Evolutionary conservation across 2,888 invertebrate genomes (phyloP), one percentile per base, ranked within the genome.

Genomic region (Heliconius aoede): DNA sequence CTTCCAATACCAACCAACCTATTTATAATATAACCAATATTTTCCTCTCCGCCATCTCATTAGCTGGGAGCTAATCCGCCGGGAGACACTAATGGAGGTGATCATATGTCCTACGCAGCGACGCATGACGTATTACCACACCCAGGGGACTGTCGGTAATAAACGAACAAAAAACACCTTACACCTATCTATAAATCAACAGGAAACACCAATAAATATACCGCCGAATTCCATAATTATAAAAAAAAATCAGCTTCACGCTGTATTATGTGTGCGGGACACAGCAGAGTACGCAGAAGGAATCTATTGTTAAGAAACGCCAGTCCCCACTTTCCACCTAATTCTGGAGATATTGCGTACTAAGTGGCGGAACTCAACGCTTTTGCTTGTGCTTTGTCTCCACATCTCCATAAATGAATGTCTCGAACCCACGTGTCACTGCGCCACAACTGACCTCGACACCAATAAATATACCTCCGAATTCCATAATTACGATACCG

Each of bases 121-220:
- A 91, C 91, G 89, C 92, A 91, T 92, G 93, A 93, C 93, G 91
- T 90, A 93, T 93, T 89, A 87, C 85, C 87, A 87, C 89, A 90
- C 91, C 89, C 86, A 83, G 84, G 92, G 90, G 91, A 92, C 87
- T 15, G 84, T 80, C 86, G 84, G 85, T 89, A 90, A 91, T 92
- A 90, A 91, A 90, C 87, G 88, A 88, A 88, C 87, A 79, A 81
- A 81, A 68, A 68, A 46, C 79, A 80, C 89, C 88, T 40, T 40
- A 72, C 83, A 85, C 83, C 83, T 90, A 92, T 92, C 83, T 90
- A 92, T 92, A 92, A 92, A 93, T 92, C 87, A 89, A 90, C 90
- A 89, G 91, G 91, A 91, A 90, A 92, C 89, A 90, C 91, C 91
- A 91, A 93, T 92, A 93, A 93, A 93, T 92, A 92, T 91, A 86